phyloP scores from a whole-genome alignment of 64 coral and sea anemone genomes.

The Montipora capricornis region DNA sequence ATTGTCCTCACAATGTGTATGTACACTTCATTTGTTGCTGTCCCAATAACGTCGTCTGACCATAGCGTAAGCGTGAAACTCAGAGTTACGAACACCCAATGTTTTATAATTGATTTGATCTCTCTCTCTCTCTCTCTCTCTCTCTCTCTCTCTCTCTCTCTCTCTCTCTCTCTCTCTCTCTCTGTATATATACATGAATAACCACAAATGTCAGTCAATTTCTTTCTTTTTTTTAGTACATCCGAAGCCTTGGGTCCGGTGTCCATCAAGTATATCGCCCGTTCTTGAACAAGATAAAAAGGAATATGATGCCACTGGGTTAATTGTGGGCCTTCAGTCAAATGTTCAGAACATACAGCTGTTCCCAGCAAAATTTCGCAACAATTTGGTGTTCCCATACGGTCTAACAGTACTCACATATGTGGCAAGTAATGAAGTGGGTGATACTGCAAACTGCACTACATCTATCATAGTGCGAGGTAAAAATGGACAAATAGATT shows the following conservation, averaged over 20 bases:
- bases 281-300: constrained; percentile 42
- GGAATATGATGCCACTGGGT: constrained; percentile 46
- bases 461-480: constrained; percentile 76
- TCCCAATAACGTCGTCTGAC: too few species aligned
- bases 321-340: constrained; percentile 41
- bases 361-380: constrained; percentile 72
- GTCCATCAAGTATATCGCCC: constrained; percentile 57
- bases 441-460: constrained; percentile 60
- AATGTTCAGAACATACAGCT: constrained; percentile 64
- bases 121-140: too few species aligned
- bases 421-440: constrained; percentile 70
- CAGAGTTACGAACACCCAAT: too few species aligned
- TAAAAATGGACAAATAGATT: background rate
- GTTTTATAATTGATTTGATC: too few species aligned
- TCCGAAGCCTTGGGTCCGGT: constrained; percentile 79
- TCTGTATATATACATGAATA: too few species aligned
- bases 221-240: constrained; percentile 45
- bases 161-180: too few species aligned
- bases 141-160: too few species aligned
- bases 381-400: constrained; percentile 69
- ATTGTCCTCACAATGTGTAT: too few species aligned
- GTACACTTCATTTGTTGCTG: too few species aligned
- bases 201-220: background rate
- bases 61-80: too few species aligned
- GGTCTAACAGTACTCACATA: constrained; percentile 65